phyloP scores from a whole-genome alignment of 2,888 invertebrate species.

The Apodemia arnacis region DNA sequence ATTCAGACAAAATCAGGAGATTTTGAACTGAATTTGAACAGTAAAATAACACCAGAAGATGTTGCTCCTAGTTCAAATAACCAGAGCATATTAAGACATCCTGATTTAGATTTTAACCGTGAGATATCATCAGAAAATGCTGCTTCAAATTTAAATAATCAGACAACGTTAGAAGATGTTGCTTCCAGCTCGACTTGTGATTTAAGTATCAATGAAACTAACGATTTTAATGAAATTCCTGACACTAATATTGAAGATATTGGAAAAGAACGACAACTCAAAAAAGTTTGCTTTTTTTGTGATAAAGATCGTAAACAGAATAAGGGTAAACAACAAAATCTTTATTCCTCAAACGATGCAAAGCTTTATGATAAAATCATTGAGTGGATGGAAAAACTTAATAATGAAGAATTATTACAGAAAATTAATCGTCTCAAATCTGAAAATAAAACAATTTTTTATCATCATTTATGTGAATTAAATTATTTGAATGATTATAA shows the following conservation, averaged over 20 bases:
- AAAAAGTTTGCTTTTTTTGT: slow-evolving; percentile 31
- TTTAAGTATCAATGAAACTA: slow-evolving; percentile 5
- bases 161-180: slow-evolving; percentile 10
- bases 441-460: not conserved
- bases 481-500: not conserved
- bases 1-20: not conserved
- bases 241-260: not conserved
- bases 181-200: slow-evolving; percentile 20
- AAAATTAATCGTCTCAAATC: not conserved
- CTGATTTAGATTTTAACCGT: not conserved
- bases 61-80: not conserved
- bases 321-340: slow-evolving; percentile 41
- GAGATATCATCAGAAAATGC: not conserved
- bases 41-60: not conserved
- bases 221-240: not conserved
- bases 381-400: not conserved
- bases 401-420: not conserved
- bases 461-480: not conserved
- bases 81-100: not conserved
- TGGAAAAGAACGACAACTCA: not conserved
- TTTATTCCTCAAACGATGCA: slow-evolving; percentile 40
- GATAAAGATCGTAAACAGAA: slow-evolving; percentile 36
- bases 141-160: slow-evolving; percentile 2
- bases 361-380: slow-evolving; percentile 14
- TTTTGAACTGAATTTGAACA: not conserved